Evolutionary conservation across 2,888 invertebrate genomes (phyloP).

Genomic region (Tetanocera ferruginea): DNA sequence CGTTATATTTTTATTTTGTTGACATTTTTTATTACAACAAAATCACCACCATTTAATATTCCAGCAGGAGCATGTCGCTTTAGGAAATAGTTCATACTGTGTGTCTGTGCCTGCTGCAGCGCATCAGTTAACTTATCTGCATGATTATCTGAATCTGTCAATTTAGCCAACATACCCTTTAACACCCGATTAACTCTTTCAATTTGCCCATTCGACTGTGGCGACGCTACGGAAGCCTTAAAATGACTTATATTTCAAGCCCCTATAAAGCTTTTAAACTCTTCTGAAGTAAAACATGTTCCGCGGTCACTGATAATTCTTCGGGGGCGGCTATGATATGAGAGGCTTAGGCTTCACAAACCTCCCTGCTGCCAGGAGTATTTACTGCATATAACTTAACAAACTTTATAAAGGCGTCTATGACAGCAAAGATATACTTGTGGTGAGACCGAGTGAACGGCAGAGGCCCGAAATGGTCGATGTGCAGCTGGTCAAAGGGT

Average conservation of each 20-base stretch:
- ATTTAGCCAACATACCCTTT: too few relatives aligned
- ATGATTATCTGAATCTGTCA: too few relatives aligned
- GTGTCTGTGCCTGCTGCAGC: conserved; percentile 24
- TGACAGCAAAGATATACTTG: conserved; percentile 22
- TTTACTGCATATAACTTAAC: conserved; percentile 37
- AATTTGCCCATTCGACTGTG: background rate
- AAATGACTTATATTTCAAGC: conserved; percentile 41
- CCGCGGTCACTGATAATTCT: conserved; percentile 36
- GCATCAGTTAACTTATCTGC: background rate
- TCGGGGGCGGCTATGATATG: conserved; percentile 35
- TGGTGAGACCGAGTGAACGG: background rate
- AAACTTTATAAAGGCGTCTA: conserved; percentile 29
- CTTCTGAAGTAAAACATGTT: conserved; percentile 39
- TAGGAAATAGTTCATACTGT: conserved; percentile 31
- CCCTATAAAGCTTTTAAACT: conserved; percentile 32
- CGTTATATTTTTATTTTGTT: too few relatives aligned
- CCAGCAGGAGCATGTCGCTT: conserved; percentile 32
- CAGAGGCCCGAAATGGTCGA: conserved; percentile 38
- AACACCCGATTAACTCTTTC: too few relatives aligned
- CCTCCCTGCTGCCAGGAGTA: conserved; percentile 34
- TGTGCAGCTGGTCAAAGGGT: conserved; percentile 29
- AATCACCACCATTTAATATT: conserved; percentile 6
- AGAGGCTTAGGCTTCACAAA: conserved; percentile 19
- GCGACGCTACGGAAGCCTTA: conserved; percentile 38
- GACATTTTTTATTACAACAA: conserved; percentile 12